phyloP scores from a whole-genome alignment of 2,113 vertebrate genomes.

The Dicerorhinus sumatrensis region DNA sequence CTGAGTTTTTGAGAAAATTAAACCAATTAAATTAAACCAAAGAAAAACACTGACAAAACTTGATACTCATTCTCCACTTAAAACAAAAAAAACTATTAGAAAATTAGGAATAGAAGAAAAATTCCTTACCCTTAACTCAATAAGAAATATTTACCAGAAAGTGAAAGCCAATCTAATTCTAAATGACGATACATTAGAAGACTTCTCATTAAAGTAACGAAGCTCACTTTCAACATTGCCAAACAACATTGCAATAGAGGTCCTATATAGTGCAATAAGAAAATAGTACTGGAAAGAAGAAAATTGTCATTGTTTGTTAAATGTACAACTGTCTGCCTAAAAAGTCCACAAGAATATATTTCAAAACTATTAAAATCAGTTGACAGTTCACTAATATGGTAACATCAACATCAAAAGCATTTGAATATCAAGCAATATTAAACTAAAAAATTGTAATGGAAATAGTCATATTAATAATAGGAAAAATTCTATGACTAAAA shows the following conservation, averaged over 20 bases:
- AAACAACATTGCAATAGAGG: background rate
- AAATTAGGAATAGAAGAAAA: background rate
- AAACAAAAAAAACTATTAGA: background rate
- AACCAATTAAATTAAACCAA: background rate
- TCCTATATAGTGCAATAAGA: background rate
- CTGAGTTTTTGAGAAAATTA: background rate
- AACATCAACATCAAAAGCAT: background rate
- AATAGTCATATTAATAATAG: background rate
- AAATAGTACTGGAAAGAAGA: background rate
- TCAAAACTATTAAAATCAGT: conserved; percentile 9
- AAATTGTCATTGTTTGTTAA: conserved; percentile 11
- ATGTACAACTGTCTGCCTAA: background rate
- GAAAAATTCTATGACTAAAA: background rate
- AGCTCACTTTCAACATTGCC: background rate
- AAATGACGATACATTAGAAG: background rate
- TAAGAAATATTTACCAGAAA: background rate
- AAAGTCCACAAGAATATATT: background rate
- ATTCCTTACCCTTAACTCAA: background rate
- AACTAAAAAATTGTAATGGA: background rate
- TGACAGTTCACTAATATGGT: background rate
- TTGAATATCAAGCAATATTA: background rate
- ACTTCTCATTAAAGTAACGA: background rate
- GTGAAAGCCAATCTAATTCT: background rate
- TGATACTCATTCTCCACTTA: background rate
- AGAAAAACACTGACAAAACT: background rate